Evolutionary conservation across 2,113 vertebrate genomes (phyloP).

Genomic region (Megalops atlanticus): DNA sequence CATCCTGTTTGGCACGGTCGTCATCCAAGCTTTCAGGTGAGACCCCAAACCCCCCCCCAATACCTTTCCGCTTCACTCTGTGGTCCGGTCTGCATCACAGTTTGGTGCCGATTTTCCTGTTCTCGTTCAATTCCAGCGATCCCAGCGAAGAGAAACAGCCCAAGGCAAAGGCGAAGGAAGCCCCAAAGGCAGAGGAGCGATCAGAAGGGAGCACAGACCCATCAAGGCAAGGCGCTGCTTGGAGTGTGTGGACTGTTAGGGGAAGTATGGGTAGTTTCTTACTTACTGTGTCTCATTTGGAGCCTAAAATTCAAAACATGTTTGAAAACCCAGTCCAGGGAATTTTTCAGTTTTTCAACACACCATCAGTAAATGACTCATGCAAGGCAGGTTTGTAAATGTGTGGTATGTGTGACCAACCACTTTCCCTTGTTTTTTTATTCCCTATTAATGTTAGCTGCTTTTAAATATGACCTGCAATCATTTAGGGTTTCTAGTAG

Average conservation of each 20-base stretch:
- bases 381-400: neutral
- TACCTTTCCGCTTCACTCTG: too few species aligned
- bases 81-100: too few species aligned
- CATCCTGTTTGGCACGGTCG: constrained; percentile 93
- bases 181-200: constrained; percentile 64
- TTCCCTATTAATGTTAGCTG: neutral
- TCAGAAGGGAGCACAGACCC: constrained; percentile 52
- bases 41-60: neutral
- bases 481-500: neutral
- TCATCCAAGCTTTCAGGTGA: constrained; percentile 94
- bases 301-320: too few species aligned
- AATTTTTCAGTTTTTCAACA: too few species aligned
- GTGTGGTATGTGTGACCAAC: too few species aligned
- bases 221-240: constrained; percentile 61
- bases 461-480: neutral
- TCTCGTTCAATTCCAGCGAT: constrained; percentile 71
- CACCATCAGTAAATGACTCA: neutral
- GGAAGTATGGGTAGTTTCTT: too few species aligned
- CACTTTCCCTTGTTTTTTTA: too few species aligned
- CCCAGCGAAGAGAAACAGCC: constrained; percentile 81
- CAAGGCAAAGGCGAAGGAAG: constrained; percentile 79
- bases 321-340: too few species aligned
- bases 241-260: too few species aligned
- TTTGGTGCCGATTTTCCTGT: neutral
- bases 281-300: too few species aligned